Conservation (phyloP, 2,888 invertebrate genomes). For the Rapana venosa region DNA sequence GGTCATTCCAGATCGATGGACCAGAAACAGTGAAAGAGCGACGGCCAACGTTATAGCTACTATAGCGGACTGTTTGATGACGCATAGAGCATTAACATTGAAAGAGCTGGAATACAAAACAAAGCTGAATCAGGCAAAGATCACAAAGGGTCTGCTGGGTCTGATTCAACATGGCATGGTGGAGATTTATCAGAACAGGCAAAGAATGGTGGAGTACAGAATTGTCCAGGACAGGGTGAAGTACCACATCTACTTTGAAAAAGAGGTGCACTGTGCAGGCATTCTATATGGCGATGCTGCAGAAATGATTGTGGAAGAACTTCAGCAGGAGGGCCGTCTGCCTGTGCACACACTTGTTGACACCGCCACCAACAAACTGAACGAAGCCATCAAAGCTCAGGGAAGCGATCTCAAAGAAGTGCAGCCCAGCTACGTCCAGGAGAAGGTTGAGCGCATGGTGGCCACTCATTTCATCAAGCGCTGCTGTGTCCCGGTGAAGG, state of each 20-base stretch:
- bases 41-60: constrained; percentile 86
- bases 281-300: constrained; percentile 87
- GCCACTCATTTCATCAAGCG: constrained; percentile 89
- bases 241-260: constrained; percentile 85
- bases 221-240: constrained; percentile 86
- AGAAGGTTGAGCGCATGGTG: constrained; percentile 81
- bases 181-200: constrained; percentile 83
- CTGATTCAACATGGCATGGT: constrained; percentile 90
- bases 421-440: constrained; percentile 64
- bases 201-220: constrained; percentile 85
- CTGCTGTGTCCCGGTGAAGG: constrained; percentile 79
- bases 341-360: constrained; percentile 86
- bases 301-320: constrained; percentile 89
- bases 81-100: constrained; percentile 85
- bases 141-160: constrained; percentile 87
- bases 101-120: constrained; percentile 83
- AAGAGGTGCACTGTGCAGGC: constrained; percentile 83
- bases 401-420: constrained; percentile 62
- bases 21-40: too few relatives aligned
- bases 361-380: constrained; percentile 84
- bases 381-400: constrained; percentile 78
- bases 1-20: too few relatives aligned
- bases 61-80: constrained; percentile 86
- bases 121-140: constrained; percentile 58
- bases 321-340: constrained; percentile 87